These are phyloP conservation scores for Microctonus brassicae DNA, from an alignment of 2,888 invertebrate genomes.

Conservation along the genomic window DNA sequence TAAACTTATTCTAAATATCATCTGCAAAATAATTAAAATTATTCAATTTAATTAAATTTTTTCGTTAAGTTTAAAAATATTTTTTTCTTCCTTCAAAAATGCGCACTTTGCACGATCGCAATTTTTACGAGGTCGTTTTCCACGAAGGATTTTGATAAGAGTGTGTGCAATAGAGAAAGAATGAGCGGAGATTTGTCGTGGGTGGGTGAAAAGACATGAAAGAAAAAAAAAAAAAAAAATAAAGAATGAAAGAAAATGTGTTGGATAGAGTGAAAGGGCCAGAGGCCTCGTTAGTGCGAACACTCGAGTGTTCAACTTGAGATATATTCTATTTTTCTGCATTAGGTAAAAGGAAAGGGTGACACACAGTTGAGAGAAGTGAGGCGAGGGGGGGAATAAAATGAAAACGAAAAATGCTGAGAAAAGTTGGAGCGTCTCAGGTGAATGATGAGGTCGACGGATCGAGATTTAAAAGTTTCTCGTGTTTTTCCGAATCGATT, in stretches of 20 bases:
- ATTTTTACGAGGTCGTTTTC: constrained; percentile 53
- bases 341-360: constrained; percentile 11
- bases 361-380: constrained; percentile 13
- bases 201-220: neutral
- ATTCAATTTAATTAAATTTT: constrained; percentile 16
- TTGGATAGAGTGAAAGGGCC: constrained; percentile 11
- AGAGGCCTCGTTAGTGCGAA: constrained; percentile 31
- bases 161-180: constrained; percentile 20
- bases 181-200: constrained; percentile 1
- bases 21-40: too few species aligned
- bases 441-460: constrained; percentile 32
- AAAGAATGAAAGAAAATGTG: neutral
- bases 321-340: constrained; percentile 31
- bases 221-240: neutral
- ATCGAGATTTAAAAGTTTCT: constrained; percentile 33
- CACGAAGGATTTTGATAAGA: constrained; percentile 58
- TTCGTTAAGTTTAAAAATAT: constrained; percentile 7
- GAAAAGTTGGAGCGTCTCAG: constrained; percentile 24
- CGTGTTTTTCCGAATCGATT: neutral
- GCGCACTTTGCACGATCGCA: constrained; percentile 35
- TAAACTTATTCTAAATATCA: too few species aligned
- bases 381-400: constrained; percentile 22
- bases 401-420: constrained; percentile 18
- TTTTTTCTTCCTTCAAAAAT: constrained; percentile 33
- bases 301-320: constrained; percentile 32